Percentiles rank a stretch among this genome's conserved stretches.
Evolutionary conservation across 2,113 vertebrate species (phyloP).

Genomic region (Siphamia tubifer): DNA sequence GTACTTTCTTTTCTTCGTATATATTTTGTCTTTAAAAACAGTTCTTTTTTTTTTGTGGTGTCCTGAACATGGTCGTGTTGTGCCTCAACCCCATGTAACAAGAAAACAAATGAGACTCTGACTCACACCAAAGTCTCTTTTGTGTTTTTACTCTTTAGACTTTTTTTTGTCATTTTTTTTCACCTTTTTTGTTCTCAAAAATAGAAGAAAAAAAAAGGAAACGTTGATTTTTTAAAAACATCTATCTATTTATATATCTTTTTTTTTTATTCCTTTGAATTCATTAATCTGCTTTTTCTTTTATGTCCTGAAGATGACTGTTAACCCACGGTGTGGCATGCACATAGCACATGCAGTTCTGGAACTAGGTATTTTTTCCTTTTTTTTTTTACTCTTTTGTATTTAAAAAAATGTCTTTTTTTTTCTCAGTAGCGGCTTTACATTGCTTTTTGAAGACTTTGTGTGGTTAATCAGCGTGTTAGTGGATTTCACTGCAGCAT

Average conservation of each 20-base stretch:
- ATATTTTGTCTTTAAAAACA: constrained; percentile 65
- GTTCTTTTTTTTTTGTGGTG: constrained; percentile 69
- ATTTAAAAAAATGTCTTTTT: constrained; percentile 61
- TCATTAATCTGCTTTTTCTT: constrained; percentile 75
- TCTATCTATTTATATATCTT: constrained; percentile 79
- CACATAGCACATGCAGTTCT: constrained; percentile 88
- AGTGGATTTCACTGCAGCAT: constrained; percentile 76
- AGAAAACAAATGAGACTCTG: constrained; percentile 70
- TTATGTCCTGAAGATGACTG: constrained; percentile 85
- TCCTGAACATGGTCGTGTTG: constrained; percentile 76
- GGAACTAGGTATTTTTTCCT: constrained; percentile 80
- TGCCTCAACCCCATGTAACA: constrained; percentile 77
- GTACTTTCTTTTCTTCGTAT: constrained; percentile 56
- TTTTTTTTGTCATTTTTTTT: constrained; percentile 73
- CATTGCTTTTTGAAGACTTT: constrained; percentile 78
- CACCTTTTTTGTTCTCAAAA: constrained; percentile 87
- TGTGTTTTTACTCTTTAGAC: constrained; percentile 74
- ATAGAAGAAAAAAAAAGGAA: constrained; percentile 88
- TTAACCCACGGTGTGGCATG: constrained; percentile 85
- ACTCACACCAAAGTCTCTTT: constrained; percentile 75
- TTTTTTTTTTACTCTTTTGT: constrained; percentile 69
- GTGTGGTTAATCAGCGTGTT: constrained; percentile 75
- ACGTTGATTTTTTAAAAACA: constrained; percentile 82
- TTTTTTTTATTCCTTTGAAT: constrained; percentile 68
- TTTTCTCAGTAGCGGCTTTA: constrained; percentile 76